Evolutionary conservation across 2,888 invertebrate genomes (phyloP), one percentile per base, ranked within the genome.

Genomic region (Patella pellucida): DNA sequence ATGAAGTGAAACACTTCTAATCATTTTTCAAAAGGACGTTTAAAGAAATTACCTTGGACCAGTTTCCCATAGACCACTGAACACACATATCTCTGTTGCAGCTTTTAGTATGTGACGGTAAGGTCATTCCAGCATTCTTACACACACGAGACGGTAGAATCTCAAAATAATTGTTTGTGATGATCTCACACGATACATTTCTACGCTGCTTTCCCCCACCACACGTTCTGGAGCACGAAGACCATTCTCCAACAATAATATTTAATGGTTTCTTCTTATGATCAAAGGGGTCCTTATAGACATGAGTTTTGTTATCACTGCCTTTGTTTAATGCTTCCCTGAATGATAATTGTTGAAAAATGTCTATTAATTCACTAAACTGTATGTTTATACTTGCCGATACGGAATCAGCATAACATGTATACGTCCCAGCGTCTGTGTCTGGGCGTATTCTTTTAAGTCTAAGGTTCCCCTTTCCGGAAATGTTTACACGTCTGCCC

Each of bases 31-130:
- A 41, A 41, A 41, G 9, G 41, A 41, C 41, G 41, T 41, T 41
- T 41, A 41, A 41, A 41, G 9, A 41, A 41, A 90, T 91, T 92
- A 97, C 97, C 94, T 96, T 95, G 67, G 96, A 96, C 98, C 98
- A 98, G 76, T 95, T 94, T 12, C 96, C 96, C 5, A 95, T 95
- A 78, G 95, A 94, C 98, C 98, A 99, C 72, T 95, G 94, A 0
- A 97, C 94, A 92, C 97, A 98, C n/a, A 94, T 94, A 81, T 94
- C 93, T 87, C 94, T 95, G 86, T 94, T 93, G 88, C 97, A 97
- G 87, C 96, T 95, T 88, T 95, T 94, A 52, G 94, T 93, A 84
- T 94, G 94, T 72, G 94, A 93, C 0, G 98, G 98, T 85, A 93
- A 94, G 52, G 79, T 74, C 19, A 82, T 70, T 19, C 83, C 82